Conservation (phyloP, 2,113 vertebrate species). For the Gambusia affinis region DNA sequence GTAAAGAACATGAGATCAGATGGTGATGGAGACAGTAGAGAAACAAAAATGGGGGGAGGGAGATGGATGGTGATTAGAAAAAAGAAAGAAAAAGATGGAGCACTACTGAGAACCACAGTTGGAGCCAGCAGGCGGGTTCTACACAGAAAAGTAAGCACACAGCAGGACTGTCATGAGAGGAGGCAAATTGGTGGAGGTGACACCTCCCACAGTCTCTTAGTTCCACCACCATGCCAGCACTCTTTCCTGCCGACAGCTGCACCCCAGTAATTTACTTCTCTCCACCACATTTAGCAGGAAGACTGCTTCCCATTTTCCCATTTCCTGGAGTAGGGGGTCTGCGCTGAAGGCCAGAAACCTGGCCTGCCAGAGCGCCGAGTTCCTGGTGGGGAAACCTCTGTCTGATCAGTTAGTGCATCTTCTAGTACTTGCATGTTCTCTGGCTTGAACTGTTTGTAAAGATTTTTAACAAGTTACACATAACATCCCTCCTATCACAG, state of each 20-base stretch:
- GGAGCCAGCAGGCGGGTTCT: constrained; percentile 86
- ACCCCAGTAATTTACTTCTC: constrained; percentile 91
- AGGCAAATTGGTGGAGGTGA: constrained; percentile 85
- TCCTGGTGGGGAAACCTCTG: constrained; percentile 70
- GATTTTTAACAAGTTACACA: not conserved
- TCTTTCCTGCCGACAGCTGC: constrained; percentile 90
- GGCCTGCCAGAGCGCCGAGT: constrained; percentile 56
- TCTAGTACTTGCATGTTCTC: constrained; percentile 35
- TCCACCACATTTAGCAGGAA: constrained; percentile 93
- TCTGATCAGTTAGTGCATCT: constrained; percentile 26
- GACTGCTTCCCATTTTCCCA: constrained; percentile 87
- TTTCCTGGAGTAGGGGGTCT: constrained; percentile 83
- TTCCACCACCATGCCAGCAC: constrained; percentile 80
- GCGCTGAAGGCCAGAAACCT: constrained; percentile 70
- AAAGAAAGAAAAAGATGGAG: constrained; percentile 3
- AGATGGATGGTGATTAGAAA: not conserved
- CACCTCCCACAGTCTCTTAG: constrained; percentile 81
- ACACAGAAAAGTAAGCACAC: constrained; percentile 93
- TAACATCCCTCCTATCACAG: too few relatives aligned
- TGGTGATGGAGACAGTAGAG: constrained; percentile 17
- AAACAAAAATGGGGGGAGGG: constrained; percentile 26
- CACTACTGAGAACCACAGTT: constrained; percentile 81
- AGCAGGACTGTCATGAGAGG: constrained; percentile 85
- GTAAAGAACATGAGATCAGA: constrained; percentile 28
- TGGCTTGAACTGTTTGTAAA: constrained; percentile 1